Base-by-base conservation (phyloP, 1,140 invertebrate species). In the Dreissena rostriformis region DNA sequence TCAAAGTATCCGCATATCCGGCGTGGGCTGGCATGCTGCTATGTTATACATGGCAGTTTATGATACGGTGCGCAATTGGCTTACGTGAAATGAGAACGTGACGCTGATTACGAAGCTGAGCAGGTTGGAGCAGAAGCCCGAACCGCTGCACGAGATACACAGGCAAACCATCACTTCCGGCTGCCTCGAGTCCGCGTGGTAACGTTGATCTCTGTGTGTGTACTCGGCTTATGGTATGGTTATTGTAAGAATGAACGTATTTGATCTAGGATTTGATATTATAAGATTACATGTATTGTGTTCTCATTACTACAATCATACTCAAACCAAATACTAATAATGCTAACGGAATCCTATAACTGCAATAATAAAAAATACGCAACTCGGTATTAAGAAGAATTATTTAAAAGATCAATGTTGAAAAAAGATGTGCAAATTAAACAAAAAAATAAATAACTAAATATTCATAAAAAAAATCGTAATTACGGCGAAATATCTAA, bases 11-110 rank as follows among this genome's bases (percentile, higher is more conserved):
- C n/a, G n/a, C n/a, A n/a, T n/a, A n/a, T n/a, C n/a, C n/a, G n/a
- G n/a, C n/a, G n/a, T n/a, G n/a, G n/a, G n/a, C n/a, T n/a, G n/a
- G n/a, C n/a, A n/a, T n/a, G n/a, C n/a, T n/a, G n/a, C n/a, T n/a
- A n/a, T n/a, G n/a, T n/a, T n/a, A n/a, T n/a, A n/a, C 39, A 39
- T 39, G 39, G 39, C 39, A n/a, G 39, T 39, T 5, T 8, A 39
- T 39, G 2, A 39, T 39, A 39, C 39, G 8, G 8, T 2, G 2
- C 39, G 57, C 4, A n/a, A 61, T 6, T 28, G 24, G 57, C 72
- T 74, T 74, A 61, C 72, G 28, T 74, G 72, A 12, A 74, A 57
- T 11, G 72, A 53, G 53, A 74, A 74, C 15, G 72, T 74, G n/a
- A 74, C 1, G 57, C 72, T 57, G n/a, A 74, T 28, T 8, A 61